Base-by-base conservation (phyloP, 2,113 vertebrate species). In the Phyllopteryx taeniolatus region DNA sequence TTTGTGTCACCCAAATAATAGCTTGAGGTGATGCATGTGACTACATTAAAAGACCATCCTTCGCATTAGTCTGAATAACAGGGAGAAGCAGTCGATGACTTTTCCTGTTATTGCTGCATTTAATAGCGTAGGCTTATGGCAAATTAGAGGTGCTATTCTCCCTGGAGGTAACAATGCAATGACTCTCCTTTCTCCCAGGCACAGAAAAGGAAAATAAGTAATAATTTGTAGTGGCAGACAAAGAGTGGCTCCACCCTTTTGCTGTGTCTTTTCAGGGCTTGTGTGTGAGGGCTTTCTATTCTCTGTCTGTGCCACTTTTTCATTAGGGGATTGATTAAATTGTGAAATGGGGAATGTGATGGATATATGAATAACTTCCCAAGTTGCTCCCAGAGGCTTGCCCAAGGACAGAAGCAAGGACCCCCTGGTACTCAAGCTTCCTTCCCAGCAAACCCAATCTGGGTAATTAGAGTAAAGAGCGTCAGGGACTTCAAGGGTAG, bases 81-180 rank as follows among this genome's bases (percentile, higher is more conserved):
- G 39, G 68, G 68, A 78, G 82, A 89, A 92, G 88, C 80, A 83
- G 78, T 89, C 89, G 92, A 92, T 93, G 90, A 93, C 91, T 93
- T 93, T 91, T 92, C 91, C 91, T 91, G 94, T 94, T 94, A 94
- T 93, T 91, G 93, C 92, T 91, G 86, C 91, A 93, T 79, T 93
- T 94, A 95, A 93, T 93, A 94, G 94, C 90, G 68, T 89, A 89
- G 93, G 93, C 94, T 92, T 93, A 90, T 59, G 86, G 93, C 94
- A 94, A 94, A 95, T 95, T 94, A 95, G 93, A 92, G 88, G 88
- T 90, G 91, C 92, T 94, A 94, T 92, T 93, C 85, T 86, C 83
- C 91, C 83, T 31, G 64, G 85, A 86, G 85, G 84, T 88, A 84
- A 91, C 89, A 91, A 90, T 88, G 78, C 82, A 79, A 70, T 74